These are phyloP conservation scores for Hormaphis cornu DNA, from an alignment of 1,140 invertebrate species.

Conservation along the genomic window DNA sequence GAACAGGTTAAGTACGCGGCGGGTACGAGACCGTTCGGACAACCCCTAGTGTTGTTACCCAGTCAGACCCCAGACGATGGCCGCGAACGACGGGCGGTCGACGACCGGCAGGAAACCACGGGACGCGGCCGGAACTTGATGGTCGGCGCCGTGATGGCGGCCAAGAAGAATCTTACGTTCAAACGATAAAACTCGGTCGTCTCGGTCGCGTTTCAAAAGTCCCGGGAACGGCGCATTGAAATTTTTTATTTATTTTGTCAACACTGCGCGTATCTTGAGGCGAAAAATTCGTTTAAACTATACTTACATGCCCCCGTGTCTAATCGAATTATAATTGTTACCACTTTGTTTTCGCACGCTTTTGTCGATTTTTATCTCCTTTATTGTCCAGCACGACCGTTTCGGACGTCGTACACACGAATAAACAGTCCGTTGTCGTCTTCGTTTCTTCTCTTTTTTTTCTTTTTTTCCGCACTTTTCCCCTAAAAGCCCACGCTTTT, in stretches of 20 bases:
- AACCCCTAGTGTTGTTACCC: conserved; percentile 53
- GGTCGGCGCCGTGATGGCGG: conserved; percentile 2
- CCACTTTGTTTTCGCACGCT: too few relatives aligned
- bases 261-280: too few relatives aligned
- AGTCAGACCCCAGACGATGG: conserved; percentile 48
- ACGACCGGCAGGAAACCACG: background rate
- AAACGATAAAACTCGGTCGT: background rate
- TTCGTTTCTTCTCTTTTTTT: background rate
- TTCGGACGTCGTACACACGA: too few relatives aligned
- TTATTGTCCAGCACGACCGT: too few relatives aligned
- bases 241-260: too few relatives aligned
- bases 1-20: conserved; percentile 44
- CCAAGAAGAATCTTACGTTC: conserved; percentile 21
- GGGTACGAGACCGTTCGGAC: conserved; percentile 61
- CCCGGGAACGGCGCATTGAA: too few relatives aligned
- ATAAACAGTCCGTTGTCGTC: too few relatives aligned
- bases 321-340: too few relatives aligned
- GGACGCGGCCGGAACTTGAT: conserved; percentile 12
- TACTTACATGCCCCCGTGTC: too few relatives aligned
- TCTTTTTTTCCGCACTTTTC: background rate
- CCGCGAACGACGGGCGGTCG: background rate
- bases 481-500: background rate
- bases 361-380: too few relatives aligned
- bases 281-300: too few relatives aligned
- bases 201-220: background rate